Percentiles rank a stretch among this genome's conserved stretches.
Conservation (phyloP, 2,113 vertebrate genomes). For the Helogale parvula region DNA sequence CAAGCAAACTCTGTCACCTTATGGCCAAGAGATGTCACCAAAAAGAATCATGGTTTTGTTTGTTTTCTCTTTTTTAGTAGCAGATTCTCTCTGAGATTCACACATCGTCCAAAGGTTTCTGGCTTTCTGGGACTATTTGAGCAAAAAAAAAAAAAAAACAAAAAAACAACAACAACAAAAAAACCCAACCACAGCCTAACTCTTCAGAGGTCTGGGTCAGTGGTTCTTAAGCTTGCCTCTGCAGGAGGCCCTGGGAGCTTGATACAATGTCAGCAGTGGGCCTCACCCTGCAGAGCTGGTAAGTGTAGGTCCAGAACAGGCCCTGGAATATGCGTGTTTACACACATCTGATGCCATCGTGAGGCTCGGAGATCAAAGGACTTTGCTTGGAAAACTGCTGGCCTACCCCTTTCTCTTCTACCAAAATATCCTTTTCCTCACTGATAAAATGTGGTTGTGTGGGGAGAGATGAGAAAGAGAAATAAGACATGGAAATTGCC, state of each 20-base stretch:
- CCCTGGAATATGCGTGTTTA: neutral
- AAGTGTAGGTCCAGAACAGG: neutral
- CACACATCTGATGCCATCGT: neutral
- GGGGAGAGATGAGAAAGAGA: neutral
- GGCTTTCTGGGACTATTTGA: neutral
- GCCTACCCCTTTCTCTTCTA: neutral
- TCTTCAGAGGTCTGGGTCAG: neutral
- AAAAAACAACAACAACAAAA: too few relatives aligned
- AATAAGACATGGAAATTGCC: neutral
- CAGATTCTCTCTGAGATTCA: neutral
- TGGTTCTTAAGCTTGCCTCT: neutral
- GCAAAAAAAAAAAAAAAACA: too few relatives aligned
- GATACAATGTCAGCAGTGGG: neutral
- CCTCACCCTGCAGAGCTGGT: neutral
- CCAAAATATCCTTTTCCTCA: neutral
- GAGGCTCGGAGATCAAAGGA: neutral
- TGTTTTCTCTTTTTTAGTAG: neutral
- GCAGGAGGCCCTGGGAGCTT: neutral
- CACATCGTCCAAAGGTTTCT: constrained; percentile 10
- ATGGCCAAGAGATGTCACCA: neutral
- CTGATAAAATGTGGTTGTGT: neutral
- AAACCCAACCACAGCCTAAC: neutral
- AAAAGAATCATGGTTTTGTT: neutral
- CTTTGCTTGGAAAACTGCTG: neutral
- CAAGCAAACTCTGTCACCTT: neutral